Evolutionary conservation across 2,888 invertebrate genomes (phyloP), one percentile per base, ranked within the genome.

Genomic region (Lasioglossum figueresi): DNA sequence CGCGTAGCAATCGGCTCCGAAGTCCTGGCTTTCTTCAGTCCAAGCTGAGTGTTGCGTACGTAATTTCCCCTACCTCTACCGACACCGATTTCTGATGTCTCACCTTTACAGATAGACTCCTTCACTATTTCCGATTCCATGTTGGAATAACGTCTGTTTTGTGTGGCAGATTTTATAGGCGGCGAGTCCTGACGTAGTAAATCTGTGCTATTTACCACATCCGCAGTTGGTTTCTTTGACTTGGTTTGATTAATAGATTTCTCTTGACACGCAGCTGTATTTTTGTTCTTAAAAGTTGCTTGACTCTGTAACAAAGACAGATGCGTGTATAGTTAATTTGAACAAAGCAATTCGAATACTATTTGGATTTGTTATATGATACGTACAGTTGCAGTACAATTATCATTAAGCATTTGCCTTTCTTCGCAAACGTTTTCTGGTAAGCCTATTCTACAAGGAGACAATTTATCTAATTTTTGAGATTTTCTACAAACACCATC

Each of bases 91-190:
- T 83, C 79, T 3, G 37, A 75, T 2, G 34, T 73, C 56, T 88
- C 87, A 34, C 63, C 71, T 34, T 86, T 88, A 37, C 83, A 88
- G 12, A 88, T 89, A 0, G 89, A 76, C 63, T 86, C 87, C 27
- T 80, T 84, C 10, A 82, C 79, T 23, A 88, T 88, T 56, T 89
- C 87, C 0, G 88, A 84, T 14, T 84, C 59, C 16, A 59, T 52
- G 23, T 68, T 81, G 4, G 74, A 5, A 6, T 71, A n/a, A 12
- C 79, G 77, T 27, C 66, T 85, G 23, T 52, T 76, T 37, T 56
- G 45, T 72, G 48, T 63, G 0, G 74, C 45, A 16, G 63, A 31
- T 56, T 84, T 81, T 40, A 76, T n/a, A 72, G 71, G 52, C 8
- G 76, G 56, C 48, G 80, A 56, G 70, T 85, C 82, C 40, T 78